Conservation (phyloP, 2,113 vertebrate genomes). For the Mesoclemmys tuberculata region DNA sequence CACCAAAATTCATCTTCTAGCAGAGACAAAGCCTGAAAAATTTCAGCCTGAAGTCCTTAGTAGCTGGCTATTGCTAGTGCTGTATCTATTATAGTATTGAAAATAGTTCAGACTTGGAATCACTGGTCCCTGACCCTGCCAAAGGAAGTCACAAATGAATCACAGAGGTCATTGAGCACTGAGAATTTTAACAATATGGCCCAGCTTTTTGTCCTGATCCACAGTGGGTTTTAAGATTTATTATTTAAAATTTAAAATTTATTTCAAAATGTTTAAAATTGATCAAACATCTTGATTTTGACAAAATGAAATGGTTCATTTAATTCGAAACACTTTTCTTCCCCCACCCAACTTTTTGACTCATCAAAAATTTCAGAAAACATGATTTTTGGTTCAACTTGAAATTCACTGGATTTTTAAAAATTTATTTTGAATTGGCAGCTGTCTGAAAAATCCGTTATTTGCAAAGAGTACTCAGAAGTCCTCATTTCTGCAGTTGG, state of each 20-base stretch:
- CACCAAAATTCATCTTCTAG: background rate
- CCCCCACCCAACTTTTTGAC: background rate
- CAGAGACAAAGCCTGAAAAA: background rate
- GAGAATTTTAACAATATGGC: background rate
- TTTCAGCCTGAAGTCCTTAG: background rate
- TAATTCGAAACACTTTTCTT: background rate
- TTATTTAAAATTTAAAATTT: too few species aligned
- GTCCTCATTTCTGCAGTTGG: constrained; percentile 8
- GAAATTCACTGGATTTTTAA: too few species aligned
- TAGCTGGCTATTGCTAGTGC: background rate
- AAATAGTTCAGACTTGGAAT: background rate
- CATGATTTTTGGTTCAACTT: background rate
- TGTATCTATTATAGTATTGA: background rate
- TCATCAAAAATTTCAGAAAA: background rate
- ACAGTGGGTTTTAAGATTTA: too few species aligned
- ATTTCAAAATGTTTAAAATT: background rate
- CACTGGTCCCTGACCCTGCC: background rate
- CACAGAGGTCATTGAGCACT: background rate
- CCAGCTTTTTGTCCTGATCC: background rate
- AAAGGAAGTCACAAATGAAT: background rate
- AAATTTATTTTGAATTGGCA: background rate
- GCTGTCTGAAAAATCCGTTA: background rate
- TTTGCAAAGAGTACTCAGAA: background rate
- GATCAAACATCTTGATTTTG: background rate
- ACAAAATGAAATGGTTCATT: background rate